Percentiles rank a stretch among this genome's conserved stretches.
Evolutionary conservation across 2,888 invertebrate genomes (phyloP).

Genomic region (Patella caerulea): DNA sequence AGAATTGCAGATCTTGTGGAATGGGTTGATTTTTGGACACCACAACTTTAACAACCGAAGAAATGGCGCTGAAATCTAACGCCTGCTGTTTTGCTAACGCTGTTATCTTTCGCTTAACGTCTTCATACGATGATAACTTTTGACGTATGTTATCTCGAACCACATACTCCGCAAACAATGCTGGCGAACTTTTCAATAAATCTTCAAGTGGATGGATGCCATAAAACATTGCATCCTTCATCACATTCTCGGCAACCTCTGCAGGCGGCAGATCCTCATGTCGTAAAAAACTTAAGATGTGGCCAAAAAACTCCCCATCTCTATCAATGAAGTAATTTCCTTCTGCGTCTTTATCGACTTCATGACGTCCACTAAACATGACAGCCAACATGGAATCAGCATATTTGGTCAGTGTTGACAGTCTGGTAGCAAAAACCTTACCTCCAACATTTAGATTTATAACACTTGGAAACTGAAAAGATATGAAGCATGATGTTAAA

Average conservation of each 20-base stretch:
- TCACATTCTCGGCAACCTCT: conserved; percentile 47
- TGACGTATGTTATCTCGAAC: conserved; percentile 49
- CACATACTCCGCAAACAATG: conserved; percentile 49
- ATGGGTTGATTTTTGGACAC: conserved; percentile 52
- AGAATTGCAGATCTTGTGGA: conserved; percentile 51
- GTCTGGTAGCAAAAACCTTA: conserved; percentile 53
- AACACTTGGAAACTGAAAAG: conserved; percentile 54
- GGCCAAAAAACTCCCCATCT: conserved; percentile 57
- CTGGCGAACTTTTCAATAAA: conserved; percentile 48
- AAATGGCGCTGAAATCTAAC: conserved; percentile 40
- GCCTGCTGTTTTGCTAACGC: conserved; percentile 44
- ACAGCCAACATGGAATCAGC: conserved; percentile 63
- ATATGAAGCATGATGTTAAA: neutral
- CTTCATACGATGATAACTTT: conserved; percentile 45
- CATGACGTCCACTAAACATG: conserved; percentile 66
- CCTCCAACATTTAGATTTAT: conserved; percentile 64
- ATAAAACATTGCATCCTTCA: conserved; percentile 61
- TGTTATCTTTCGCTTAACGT: conserved; percentile 43
- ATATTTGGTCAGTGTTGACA: conserved; percentile 56
- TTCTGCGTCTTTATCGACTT: conserved; percentile 51
- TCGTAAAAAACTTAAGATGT: conserved; percentile 61
- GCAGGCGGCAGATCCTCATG: conserved; percentile 57
- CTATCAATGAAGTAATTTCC: conserved; percentile 63
- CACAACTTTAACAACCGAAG: conserved; percentile 43
- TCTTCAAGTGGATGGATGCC: conserved; percentile 53